Evolutionary conservation across 2,113 vertebrate species (phyloP), one percentile per base, ranked within the genome.

Genomic region (Corythornis madagascariensis): DNA sequence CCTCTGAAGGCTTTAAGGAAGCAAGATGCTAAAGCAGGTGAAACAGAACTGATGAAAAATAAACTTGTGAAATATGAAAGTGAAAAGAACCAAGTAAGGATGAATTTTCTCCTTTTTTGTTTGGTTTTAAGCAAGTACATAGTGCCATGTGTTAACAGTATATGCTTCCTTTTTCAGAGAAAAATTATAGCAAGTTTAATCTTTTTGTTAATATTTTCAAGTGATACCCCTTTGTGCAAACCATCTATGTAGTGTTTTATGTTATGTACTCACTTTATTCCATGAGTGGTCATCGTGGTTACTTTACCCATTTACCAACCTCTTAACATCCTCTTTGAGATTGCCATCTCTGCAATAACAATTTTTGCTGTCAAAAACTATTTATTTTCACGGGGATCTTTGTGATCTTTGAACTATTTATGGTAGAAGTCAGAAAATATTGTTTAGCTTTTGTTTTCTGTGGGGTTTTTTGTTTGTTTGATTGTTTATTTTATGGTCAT

Each of bases 41-140:
- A 98, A 61, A 95, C 94, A 43, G 96, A 97, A 38, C 56, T 92
- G 8, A 78, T 98, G 90, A 98, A 98, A 95, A 97, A 92, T 85
- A 98, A 98, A 95, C 96, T 99, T 50, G 87, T 95, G 67, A 98
- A 97, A 95, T 98, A 98, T n/a, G 98, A 99, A 96, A 96, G 79
- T 9, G 98, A 99, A 88, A 99, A 98, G 91, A 97, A 77, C 40
- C 98, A 98, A 98, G 99, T 98, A 97, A 97, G 96, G 59, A 47
- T 78, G 82, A 45, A 53, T 80, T 92, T 96, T 91, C 17, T 86
- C 4, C 72, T 86, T 85, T 73, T 22, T 66, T 43, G 3, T 26
- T 79, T 82, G 29, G 31, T 79, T 92, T 89, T 65, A 79, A 86
- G 20, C 57, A 40, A 57, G 11, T 38, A 3, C 56, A 5, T 48